Conservation (phyloP, 2,113 vertebrate species). For the Sminthopsis crassicaudata region DNA sequence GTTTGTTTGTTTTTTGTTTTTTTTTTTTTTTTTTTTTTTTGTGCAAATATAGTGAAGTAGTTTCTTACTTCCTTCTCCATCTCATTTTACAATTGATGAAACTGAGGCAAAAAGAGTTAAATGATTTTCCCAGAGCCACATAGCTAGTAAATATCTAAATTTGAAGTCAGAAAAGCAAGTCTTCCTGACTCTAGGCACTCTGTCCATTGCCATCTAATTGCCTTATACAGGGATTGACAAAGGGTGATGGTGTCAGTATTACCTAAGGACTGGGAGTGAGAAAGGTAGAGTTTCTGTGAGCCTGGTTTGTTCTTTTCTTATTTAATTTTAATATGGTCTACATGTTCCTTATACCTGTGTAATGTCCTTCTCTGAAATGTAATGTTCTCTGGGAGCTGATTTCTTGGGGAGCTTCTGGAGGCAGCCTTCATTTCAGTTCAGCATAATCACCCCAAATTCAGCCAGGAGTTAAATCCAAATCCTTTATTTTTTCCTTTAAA, state of each 20-base stretch:
- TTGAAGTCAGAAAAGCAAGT: neutral
- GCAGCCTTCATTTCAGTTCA: too few relatives aligned
- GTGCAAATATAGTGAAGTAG: neutral
- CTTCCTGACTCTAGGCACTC: neutral
- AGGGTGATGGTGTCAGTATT: neutral
- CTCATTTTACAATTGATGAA: neutral
- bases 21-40: too few relatives aligned
- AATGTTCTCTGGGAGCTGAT: too few relatives aligned
- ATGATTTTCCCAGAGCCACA: neutral
- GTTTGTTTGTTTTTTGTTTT: too few relatives aligned
- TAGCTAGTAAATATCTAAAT: neutral
- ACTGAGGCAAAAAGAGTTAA: neutral
- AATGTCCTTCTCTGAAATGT: too few relatives aligned
- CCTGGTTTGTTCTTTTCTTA: neutral
- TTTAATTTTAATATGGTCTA: neutral
- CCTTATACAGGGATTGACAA: neutral
- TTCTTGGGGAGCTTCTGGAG: too few relatives aligned
- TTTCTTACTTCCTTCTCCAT: neutral
- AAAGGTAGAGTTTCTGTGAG: neutral
- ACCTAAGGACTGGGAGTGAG: neutral
- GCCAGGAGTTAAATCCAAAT: too few relatives aligned
- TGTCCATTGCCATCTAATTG: neutral
- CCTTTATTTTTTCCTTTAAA: too few relatives aligned
- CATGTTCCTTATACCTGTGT: conserved; percentile 1
- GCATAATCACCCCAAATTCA: too few relatives aligned